These are phyloP conservation scores for Platysteira castanea DNA, from an alignment of 2,113 vertebrate species.

Conservation along the genomic window DNA sequence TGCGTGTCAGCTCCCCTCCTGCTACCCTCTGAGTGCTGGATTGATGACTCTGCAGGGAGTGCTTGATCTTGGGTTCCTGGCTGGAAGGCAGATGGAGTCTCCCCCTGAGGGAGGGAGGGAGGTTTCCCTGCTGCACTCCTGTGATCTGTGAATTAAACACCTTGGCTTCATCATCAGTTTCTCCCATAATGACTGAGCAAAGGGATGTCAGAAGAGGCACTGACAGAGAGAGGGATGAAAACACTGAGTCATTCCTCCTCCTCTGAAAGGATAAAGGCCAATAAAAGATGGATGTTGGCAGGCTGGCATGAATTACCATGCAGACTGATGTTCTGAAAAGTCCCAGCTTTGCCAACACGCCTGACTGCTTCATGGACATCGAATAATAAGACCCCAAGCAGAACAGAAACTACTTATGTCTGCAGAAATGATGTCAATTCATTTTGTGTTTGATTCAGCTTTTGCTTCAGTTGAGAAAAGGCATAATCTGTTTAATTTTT, in stretches of 20 bases:
- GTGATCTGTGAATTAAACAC: background rate
- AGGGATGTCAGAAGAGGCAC: background rate
- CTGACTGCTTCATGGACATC: background rate
- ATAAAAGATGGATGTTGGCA: background rate
- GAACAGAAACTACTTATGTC: background rate
- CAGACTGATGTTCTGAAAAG: background rate
- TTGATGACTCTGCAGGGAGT: too few relatives aligned
- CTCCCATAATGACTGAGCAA: background rate
- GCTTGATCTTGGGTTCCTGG: background rate
- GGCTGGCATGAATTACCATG: background rate
- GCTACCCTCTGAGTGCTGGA: fast-evolving
- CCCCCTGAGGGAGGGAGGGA: background rate
- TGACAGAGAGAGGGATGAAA: background rate
- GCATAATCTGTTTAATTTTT: conserved; percentile 19
- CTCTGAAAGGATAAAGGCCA: conserved; percentile 1
- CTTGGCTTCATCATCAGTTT: background rate
- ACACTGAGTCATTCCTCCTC: background rate
- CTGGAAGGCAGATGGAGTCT: background rate
- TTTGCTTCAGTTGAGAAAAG: conserved; percentile 7
- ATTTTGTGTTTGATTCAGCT: background rate
- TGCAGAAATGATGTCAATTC: background rate
- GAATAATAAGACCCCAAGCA: background rate
- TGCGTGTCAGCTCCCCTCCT: background rate
- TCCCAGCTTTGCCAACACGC: background rate
- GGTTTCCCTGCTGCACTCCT: background rate